These are phyloP conservation scores for Urocitellus parryii DNA, from an alignment of 2,113 vertebrate species.

Conservation along the genomic window DNA sequence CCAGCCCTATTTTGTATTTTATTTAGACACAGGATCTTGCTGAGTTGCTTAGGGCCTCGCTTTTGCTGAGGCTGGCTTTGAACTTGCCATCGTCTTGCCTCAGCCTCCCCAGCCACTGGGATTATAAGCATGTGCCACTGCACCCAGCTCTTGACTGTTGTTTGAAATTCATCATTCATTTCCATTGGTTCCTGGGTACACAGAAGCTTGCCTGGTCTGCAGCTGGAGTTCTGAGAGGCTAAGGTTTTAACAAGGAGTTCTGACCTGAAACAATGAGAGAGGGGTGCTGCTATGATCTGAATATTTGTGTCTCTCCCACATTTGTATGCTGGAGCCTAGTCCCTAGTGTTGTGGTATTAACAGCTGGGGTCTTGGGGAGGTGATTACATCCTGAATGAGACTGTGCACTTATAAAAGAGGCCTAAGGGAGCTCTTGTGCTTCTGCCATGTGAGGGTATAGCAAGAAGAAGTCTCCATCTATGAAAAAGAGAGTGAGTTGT, in stretches of 20 bases:
- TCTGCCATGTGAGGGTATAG: background rate
- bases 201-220: background rate
- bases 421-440: background rate
- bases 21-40: no score
- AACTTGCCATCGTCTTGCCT: no score
- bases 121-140: no score
- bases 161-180: background rate
- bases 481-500: background rate
- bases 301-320: background rate
- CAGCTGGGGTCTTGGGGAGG: background rate
- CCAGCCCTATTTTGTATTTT: no score
- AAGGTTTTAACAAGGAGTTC: background rate
- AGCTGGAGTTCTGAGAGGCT: background rate
- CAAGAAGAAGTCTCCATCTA: background rate
- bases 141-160: background rate
- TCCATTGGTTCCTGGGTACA: background rate
- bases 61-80: no score
- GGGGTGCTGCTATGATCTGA: background rate
- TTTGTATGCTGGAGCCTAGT: background rate
- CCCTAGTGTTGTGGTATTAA: background rate
- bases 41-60: no score
- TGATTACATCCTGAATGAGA: background rate
- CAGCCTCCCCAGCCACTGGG: no score
- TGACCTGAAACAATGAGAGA: background rate
- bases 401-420: background rate